These are phyloP conservation scores for Magallana nippona DNA, from an alignment of 2,888 invertebrate species.

Conservation along the genomic window DNA sequence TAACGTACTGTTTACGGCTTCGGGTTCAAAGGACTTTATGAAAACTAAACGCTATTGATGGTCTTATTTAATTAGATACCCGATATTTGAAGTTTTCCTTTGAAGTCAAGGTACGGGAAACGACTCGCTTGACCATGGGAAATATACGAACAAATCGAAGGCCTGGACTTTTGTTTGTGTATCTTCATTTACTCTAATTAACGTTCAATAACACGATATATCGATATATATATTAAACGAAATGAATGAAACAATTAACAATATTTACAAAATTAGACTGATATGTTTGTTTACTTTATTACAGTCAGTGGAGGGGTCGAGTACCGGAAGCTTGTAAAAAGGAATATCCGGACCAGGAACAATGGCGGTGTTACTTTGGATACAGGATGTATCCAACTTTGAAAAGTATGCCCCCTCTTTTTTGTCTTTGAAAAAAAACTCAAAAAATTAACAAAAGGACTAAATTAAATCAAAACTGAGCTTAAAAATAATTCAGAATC, in stretches of 20 bases:
- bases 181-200: not conserved
- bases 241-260: not conserved
- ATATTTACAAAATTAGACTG: not conserved
- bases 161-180: not conserved
- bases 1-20: slow-evolving; percentile 23
- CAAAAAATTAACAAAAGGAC: not conserved
- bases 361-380: slow-evolving; percentile 96
- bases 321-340: slow-evolving; percentile 88
- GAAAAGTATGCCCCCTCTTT: slow-evolving; percentile 83
- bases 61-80: slow-evolving; percentile 35
- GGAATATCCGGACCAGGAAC: slow-evolving; percentile 86
- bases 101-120: not conserved
- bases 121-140: slow-evolving; percentile 16
- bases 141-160: slow-evolving; percentile 1
- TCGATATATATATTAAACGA: not conserved
- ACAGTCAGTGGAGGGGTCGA: slow-evolving; percentile 86
- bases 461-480: not conserved
- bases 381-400: slow-evolving; percentile 92
- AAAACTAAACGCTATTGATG: slow-evolving; percentile 32
- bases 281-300: slow-evolving; percentile 32
- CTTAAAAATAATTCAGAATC: too few species aligned
- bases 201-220: not conserved
- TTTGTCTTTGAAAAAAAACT: too few species aligned
- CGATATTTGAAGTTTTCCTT: slow-evolving; percentile 31
- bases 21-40: slow-evolving; percentile 32